Evolutionary conservation across 1,140 invertebrate species (phyloP), one percentile per base, ranked within the genome.

Genomic region (Holotrichia oblita): DNA sequence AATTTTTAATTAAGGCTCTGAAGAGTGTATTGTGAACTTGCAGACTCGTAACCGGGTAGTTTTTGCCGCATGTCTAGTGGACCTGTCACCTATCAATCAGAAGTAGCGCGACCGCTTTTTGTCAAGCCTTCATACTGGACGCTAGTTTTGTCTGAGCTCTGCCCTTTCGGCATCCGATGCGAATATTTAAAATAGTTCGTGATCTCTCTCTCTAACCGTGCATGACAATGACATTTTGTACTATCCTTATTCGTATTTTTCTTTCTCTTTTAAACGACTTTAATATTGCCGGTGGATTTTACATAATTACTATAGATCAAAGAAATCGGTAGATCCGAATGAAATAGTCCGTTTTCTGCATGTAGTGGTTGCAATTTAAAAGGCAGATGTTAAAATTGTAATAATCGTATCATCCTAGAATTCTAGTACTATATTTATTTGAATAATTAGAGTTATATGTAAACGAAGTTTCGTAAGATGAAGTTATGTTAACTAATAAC

Each of bases 1-100:
- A 79, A 79, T 79, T 79, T 79, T 79, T 76, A 79, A 79, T 79
- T 79, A 79, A 79, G 73, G 40, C 72, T 6, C 61, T 24, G 48
- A 55, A 17, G 17, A 78, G 44, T 14, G 78, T 79, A 79, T 79
- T 76, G 78, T 79, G 55, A 41, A 75, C 73, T 76, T 24, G 78
- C 73, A 76, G 78, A 79, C 78, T 40, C 48, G 74, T 77, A 77
- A 40, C 48, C 42, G 75, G 40, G 78, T 55, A 75, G 74, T 84
- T 84, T 84, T 84, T 83, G 81, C 76, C 73, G 74, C 73, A 81
- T 80, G 83, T 84, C 82, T 83, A 84, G 83, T 83, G 83, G 79
- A 80, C 78, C 83, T 84, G 83, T 84, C 83, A 84, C 83, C 83
- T 84, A 84, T 84, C 83, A 84, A 84, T 84, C 83, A 84, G 81